Conservation (phyloP, 1,140 invertebrate genomes). For the Musca domestica region DNA sequence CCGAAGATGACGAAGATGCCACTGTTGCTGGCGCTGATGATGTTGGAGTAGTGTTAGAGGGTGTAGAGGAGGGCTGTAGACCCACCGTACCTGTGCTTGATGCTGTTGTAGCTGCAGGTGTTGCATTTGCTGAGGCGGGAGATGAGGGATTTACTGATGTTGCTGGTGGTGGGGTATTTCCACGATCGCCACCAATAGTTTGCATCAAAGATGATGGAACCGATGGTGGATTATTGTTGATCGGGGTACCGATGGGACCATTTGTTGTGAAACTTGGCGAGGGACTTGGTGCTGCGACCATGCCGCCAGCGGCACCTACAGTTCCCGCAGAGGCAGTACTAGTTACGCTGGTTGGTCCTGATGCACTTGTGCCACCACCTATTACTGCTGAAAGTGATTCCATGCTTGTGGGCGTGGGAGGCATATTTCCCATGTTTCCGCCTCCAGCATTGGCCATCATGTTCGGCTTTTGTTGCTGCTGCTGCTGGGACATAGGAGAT, state of each 20-base stretch:
- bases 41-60: constrained; percentile 25
- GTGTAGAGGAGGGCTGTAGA: neutral
- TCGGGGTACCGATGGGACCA: constrained; percentile 55
- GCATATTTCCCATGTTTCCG: constrained; percentile 46
- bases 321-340: constrained; percentile 51
- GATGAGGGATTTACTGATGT: constrained; percentile 38
- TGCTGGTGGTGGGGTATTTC: constrained; percentile 41
- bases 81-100: neutral
- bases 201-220: constrained; percentile 54
- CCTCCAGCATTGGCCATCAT: neutral
- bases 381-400: constrained; percentile 38
- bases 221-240: constrained; percentile 55
- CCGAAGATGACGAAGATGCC: constrained; percentile 14
- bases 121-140: constrained; percentile 38
- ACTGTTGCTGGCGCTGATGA: constrained; percentile 32
- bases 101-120: constrained; percentile 24
- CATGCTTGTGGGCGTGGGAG: constrained; percentile 49
- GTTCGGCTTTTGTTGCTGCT: constrained; percentile 33
- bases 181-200: constrained; percentile 42
- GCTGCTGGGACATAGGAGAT: constrained; percentile 34
- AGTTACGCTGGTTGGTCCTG: constrained; percentile 4
- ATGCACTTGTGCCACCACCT: constrained; percentile 2
- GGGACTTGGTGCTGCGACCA: constrained; percentile 56
- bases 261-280: constrained; percentile 55
- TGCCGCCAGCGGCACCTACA: constrained; percentile 34